Evolutionary conservation across 2,888 invertebrate genomes (phyloP), one percentile per base, ranked within the genome.

Genomic region (Scaeva pyrastri): DNA sequence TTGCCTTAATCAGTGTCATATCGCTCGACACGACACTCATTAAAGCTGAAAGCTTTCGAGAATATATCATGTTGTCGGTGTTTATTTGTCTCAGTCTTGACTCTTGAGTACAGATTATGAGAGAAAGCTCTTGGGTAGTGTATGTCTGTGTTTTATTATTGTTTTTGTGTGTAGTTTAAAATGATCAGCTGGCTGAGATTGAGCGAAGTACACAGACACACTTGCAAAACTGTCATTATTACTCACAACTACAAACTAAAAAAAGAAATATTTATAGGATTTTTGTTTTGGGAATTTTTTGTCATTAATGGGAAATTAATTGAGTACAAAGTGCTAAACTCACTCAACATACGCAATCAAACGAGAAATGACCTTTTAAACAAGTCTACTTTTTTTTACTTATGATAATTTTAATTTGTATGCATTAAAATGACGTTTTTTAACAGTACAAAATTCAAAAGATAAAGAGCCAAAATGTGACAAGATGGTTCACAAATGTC

Each of bases 201-300:
- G 48, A 58, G 58, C 16, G 56, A 56, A 2, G n/a, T 10, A 16
- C 1, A 16, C 3, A 26, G 1, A 1, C 10, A 56, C n/a, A 56
- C 10, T 31, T 36, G 7, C 8, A 5, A 48, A 31, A 31, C 19
- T 16, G n/a, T n/a, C 16, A 31, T 56, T 26, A 10, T 11, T 3
- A 56, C 36, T n/a, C n/a, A n/a, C n/a, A 4, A 31, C n/a, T 56
- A 31, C 31, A 16, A 36, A n/a, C 16, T 11, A 16, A 36, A 36
- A 19, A 31, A n/a, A n/a, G 4, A 14, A 43, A 12, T 26, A 3
- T 5, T 6, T 5, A 55, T 14, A 48, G 48, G 12, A 52, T 23
- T 56, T 26, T 12, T 77, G 77, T 83, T 72, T 70, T 60, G 77
- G 73, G 82, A 68, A 68, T 23, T 73, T 80, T 64, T 45, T 11